A percentile compares a stretch with the other conserved stretches of the same genome.
phyloP scores from a whole-genome alignment of 2,888 invertebrate genomes.

The Synergus itoensis region DNA sequence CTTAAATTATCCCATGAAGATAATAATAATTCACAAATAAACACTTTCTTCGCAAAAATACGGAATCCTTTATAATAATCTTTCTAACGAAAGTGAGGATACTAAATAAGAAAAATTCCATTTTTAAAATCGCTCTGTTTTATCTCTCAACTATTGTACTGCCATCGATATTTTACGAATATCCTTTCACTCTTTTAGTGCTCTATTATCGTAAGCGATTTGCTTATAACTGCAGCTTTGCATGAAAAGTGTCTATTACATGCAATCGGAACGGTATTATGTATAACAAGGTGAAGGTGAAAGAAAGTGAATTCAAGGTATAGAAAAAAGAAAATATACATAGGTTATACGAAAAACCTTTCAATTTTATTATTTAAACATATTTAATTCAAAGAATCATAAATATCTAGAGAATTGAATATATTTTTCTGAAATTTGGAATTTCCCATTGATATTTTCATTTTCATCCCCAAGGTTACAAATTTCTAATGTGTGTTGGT shows the following conservation, averaged over 20 bases:
- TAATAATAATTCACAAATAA: too few species aligned
- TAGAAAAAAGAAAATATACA: neutral
- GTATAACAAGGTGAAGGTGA: neutral
- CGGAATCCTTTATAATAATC: neutral
- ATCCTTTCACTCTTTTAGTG: neutral
- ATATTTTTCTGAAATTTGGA: neutral
- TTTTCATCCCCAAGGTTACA: slow-evolving; percentile 21
- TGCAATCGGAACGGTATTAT: neutral
- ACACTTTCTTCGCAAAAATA: neutral
- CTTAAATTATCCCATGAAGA: too few species aligned
- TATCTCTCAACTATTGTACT: too few species aligned
- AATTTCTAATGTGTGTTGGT: neutral
- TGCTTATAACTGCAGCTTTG: neutral
- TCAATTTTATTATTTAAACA: too few species aligned
- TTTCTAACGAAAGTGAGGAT: neutral
- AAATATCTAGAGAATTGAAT: too few species aligned
- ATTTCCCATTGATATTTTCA: neutral
- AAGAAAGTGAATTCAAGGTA: neutral
- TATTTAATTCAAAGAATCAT: too few species aligned
- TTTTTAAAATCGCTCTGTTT: neutral
- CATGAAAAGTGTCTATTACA: neutral
- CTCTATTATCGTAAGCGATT: neutral
- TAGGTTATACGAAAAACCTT: too few species aligned
- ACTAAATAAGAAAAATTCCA: neutral
- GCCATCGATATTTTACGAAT: neutral